These are phyloP conservation scores for Pelochelys cantorii DNA, from an alignment of 2,797 vertebrate genomes.

Conservation along the genomic window DNA sequence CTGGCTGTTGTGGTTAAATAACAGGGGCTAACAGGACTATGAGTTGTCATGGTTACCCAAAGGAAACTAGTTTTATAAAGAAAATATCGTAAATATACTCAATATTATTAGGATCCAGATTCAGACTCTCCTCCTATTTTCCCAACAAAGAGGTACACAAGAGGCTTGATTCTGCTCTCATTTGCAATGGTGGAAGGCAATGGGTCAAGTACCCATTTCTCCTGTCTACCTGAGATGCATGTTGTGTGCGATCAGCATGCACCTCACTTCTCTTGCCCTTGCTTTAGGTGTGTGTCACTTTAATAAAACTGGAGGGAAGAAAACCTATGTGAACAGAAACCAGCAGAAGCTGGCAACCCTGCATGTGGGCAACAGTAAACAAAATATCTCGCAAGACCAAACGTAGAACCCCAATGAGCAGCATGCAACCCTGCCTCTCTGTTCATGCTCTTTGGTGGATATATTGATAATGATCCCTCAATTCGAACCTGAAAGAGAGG, in stretches of 20 bases:
- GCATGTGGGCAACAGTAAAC: too few species aligned
- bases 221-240: accelerated
- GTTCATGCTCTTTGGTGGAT: not conserved
- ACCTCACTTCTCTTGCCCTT: too few species aligned
- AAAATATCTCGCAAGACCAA: too few species aligned
- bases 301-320: too few species aligned
- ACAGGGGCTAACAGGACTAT: not conserved
- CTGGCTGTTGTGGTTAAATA: not conserved
- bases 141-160: not conserved
- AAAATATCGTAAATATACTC: too few species aligned
- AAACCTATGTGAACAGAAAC: too few species aligned
- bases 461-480: not conserved
- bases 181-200: not conserved
- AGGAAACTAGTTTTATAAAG: not conserved
- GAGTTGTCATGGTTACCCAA: accelerated
- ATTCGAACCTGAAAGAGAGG: not conserved
- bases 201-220: not conserved
- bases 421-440: not conserved
- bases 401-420: not conserved
- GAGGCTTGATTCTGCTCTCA: not conserved
- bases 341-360: too few species aligned
- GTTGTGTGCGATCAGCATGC: too few species aligned
- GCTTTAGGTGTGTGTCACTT: too few species aligned
- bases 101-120: not conserved
- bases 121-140: not conserved